Base-by-base conservation (phyloP, 2,113 vertebrate genomes). In the Coregonus clupeaformis region DNA sequence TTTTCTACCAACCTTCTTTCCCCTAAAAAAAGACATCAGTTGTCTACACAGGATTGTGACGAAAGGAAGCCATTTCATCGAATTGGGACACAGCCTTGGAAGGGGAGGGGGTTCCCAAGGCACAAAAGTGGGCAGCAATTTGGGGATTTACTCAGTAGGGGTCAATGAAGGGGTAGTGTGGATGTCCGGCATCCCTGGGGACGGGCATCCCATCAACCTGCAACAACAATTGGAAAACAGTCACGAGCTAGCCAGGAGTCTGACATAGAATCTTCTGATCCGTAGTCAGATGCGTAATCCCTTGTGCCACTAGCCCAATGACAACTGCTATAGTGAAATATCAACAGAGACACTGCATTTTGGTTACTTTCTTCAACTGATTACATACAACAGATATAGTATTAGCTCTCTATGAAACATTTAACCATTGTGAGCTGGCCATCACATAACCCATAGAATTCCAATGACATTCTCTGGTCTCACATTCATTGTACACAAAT, bases 141-240 rank as follows among this genome's bases (percentile, higher is more conserved):
- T 0, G 5, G 25, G 63, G 7, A 6, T 3, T 52, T 52, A 16
- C 49, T 93, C 91, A 99, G 89, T 97, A 99, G 3, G 96, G 95
- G 18, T 97, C 96, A 77, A 92, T 96, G 89, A 99, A 99, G 7
- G 98, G 98, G 74, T 98, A 99, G 76, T 95, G 27, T 63, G 95
- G 94, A 85, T 98, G 97, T 88, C 92, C 95, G 27, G 95, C 95
- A 84, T 99, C 98, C 85, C 97, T 94, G n/a, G 95, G 90, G 71
- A 98, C 93, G 0, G 69, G 84, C 68, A 97, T 93, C 42, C 93
- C 96, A 55, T 93, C 87, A 81, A 97, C 93, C 98, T 99, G 90
- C 14, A 92, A 93, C 74, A 30, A 88, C 63, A 91, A 64, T 86
- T 25, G 68, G 68, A 27, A 59, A 36, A 74, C 2, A 3, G 30